These are phyloP conservation scores for Drosophila anceps DNA, from an alignment of 2,888 invertebrate species.

Conservation along the genomic window DNA sequence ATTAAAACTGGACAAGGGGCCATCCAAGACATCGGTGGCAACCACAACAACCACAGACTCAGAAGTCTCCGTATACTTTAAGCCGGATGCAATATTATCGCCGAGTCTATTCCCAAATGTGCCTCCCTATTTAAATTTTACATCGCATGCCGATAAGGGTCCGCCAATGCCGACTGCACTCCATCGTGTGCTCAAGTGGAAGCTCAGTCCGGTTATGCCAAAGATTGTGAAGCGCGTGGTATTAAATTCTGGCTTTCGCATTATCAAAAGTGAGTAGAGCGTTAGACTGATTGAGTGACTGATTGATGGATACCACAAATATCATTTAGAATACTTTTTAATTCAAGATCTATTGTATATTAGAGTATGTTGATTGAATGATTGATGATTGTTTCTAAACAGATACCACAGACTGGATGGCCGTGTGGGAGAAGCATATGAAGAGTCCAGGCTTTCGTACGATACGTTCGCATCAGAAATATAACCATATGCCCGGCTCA, in stretches of 20 bases:
- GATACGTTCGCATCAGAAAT: conserved; percentile 95
- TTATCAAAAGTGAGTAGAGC: conserved; percentile 91
- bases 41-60: conserved; percentile 58
- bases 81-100: conserved; percentile 84
- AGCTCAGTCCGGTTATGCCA: conserved; percentile 97
- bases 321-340: not conserved
- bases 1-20: conserved; percentile 41
- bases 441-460: conserved; percentile 95
- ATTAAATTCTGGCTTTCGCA: conserved; percentile 93
- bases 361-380: too few species aligned
- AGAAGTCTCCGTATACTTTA: conserved; percentile 68
- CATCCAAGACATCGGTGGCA: conserved; percentile 58
- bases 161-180: conserved; percentile 89
- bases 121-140: conserved; percentile 92
- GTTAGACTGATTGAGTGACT: too few species aligned
- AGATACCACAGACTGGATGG: conserved; percentile 96
- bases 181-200: conserved; percentile 95
- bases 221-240: conserved; percentile 95
- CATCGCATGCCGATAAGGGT: conserved; percentile 88
- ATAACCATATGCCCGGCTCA: conserved; percentile 99
- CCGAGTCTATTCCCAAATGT: conserved; percentile 90
- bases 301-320: too few species aligned
- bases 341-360: not conserved
- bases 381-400: too few species aligned
- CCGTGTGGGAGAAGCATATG: conserved; percentile 99